Conservation (phyloP, 2,113 vertebrate species). For the Clarias batrachus region DNA sequence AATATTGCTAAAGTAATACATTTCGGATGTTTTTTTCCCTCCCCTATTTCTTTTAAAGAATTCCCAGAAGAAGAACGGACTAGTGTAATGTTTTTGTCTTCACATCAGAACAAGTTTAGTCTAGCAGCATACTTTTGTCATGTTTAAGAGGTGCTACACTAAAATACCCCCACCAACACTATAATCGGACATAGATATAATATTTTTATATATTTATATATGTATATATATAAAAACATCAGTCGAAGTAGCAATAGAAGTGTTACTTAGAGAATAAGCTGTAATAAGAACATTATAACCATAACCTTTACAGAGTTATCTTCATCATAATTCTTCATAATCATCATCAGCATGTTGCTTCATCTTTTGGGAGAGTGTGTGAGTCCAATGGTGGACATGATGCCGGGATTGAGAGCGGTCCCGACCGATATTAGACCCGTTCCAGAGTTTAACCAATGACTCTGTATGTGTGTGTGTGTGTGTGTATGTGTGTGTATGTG, state of each 20-base stretch:
- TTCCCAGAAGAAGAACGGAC: constrained; percentile 61
- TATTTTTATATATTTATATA: constrained; percentile 68
- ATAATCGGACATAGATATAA: constrained; percentile 67
- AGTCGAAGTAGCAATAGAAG: constrained; percentile 67
- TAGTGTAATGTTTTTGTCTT: constrained; percentile 67
- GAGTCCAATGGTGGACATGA: constrained; percentile 59
- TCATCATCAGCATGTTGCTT: constrained; percentile 59
- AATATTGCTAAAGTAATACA: constrained; percentile 72
- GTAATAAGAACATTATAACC: constrained; percentile 77
- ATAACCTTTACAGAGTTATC: constrained; percentile 64
- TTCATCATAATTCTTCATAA: constrained; percentile 52
- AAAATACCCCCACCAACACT: constrained; percentile 69
- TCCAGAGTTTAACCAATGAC: constrained; percentile 39
- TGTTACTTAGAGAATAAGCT: constrained; percentile 77
- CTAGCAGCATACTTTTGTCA: constrained; percentile 69
- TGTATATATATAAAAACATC: constrained; percentile 62
- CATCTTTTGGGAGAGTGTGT: constrained; percentile 55
- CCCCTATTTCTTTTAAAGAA: constrained; percentile 19
- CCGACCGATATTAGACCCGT: constrained; percentile 45
- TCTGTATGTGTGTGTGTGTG: constrained; percentile 41
- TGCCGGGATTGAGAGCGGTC: constrained; percentile 14
- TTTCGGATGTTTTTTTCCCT: constrained; percentile 54
- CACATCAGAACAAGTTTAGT: constrained; percentile 60
- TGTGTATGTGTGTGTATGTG: constrained; percentile 35
- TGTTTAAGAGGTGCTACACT: constrained; percentile 73